Evolutionary conservation across 1,140 invertebrate genomes (phyloP), one percentile per base, ranked within the genome.

Genomic region (Cephus cinctus): DNA sequence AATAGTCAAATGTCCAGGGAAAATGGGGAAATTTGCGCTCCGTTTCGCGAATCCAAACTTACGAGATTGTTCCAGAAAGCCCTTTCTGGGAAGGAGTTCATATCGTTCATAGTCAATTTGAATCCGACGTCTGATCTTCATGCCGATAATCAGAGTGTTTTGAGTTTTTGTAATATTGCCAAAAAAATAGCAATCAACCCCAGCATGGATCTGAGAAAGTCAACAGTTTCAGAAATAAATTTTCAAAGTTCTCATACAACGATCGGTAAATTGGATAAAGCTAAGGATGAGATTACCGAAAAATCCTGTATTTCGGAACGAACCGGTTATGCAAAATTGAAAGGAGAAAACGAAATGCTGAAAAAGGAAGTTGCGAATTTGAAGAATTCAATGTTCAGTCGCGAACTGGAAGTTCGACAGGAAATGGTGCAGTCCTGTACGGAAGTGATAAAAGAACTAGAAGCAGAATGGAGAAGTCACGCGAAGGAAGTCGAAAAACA

Each of bases 71-170:
- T 74, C n/a, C 66, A 72, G 19, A 58, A 54, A 5, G 46, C 52
- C 8, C 53, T 88, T 0, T 59, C 69, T 9, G 88, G 88, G 3
- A 76, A 80, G 23, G 88, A 90, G 46, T 78, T 80, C 50, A 78
- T 89, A 6, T 76, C 78, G 1, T 87, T 94, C 83, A 83, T 94
- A 23, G 85, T 92, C 0, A 92, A 88, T 52, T 76, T 94, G 1
- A 87, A 84, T 59, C 84, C 85, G 4, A 69, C 75, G 20, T 67
- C 76, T 2, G 66, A 76, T 35, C 80, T 86, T 52, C 83, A 84
- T 59, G 85, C 89, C 42, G 90, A 94, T 71, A 90, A 86, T 0
- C 70, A 88, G 11, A 84, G 86, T 62, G 84, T 87, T 2, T 69
- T 94, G 0, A 80, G 83, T 36, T 84, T 87, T 59, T 81, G 82